A percentile compares a stretch with the other conserved stretches of the same genome.
These are phyloP conservation scores for Diadophis punctatus DNA, from an alignment of 2,113 vertebrate genomes.

Conservation along the genomic window DNA sequence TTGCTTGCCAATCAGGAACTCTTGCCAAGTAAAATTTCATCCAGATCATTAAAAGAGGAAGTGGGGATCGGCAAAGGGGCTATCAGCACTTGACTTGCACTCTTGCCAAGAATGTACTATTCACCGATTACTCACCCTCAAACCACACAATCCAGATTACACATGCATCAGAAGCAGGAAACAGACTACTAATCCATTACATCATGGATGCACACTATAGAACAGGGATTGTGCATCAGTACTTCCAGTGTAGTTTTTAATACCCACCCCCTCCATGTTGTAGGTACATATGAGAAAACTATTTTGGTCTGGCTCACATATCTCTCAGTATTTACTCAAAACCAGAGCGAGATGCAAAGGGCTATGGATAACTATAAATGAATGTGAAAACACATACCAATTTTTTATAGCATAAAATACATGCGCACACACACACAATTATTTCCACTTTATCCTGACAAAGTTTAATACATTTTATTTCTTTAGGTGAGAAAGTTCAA, in stretches of 20 bases:
- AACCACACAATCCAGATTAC: neutral
- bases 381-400: neutral
- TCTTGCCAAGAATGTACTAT: neutral
- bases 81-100: no score
- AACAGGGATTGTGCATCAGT: neutral
- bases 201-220: neutral
- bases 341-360: neutral
- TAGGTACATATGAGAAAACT: neutral
- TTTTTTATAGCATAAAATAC: neutral
- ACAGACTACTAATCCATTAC: neutral
- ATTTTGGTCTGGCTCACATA: neutral
- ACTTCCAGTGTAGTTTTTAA: neutral
- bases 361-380: neutral
- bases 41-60: neutral
- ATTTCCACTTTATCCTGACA: neutral
- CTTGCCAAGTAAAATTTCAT: conserved; percentile 17
- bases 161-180: neutral
- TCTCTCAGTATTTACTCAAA: neutral
- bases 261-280: neutral
- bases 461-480: neutral
- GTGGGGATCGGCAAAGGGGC: neutral
- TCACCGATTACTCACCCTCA: neutral
- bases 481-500: neutral
- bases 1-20: neutral
- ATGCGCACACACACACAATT: neutral